Conservation (phyloP, 2,888 invertebrate species). For the Hypena proboscidalis region DNA sequence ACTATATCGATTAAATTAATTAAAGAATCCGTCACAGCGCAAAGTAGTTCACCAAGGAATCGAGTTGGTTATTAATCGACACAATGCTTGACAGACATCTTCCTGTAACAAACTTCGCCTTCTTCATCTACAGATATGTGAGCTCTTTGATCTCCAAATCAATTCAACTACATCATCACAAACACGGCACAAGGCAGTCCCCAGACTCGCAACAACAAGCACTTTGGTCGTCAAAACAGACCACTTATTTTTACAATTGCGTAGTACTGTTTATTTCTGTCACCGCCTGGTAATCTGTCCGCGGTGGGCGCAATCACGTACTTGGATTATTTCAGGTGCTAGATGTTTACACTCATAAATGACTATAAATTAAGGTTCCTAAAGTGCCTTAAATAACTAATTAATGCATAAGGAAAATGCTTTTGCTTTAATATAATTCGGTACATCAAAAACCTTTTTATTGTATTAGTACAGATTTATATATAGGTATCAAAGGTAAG, state of each 20-base stretch:
- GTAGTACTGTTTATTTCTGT: constrained; percentile 34
- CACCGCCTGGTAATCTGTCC: constrained; percentile 31
- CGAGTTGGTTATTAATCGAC: too few relatives aligned
- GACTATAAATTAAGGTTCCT: background rate
- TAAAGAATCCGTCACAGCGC: too few relatives aligned
- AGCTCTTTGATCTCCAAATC: constrained; percentile 7
- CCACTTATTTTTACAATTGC: constrained; percentile 48
- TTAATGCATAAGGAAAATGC: too few relatives aligned
- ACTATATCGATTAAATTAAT: too few relatives aligned
- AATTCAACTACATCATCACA: constrained; percentile 4
- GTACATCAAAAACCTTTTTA: too few relatives aligned
- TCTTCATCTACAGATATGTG: background rate
- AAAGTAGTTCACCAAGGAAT: too few relatives aligned
- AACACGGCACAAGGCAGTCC: constrained; percentile 34
- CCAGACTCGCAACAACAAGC: constrained; percentile 26
- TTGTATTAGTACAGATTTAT: too few relatives aligned
- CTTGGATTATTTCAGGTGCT: constrained; percentile 6
- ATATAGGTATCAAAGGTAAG: too few relatives aligned
- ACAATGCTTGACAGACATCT: too few relatives aligned
- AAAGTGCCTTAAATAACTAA: too few relatives aligned
- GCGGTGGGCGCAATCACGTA: constrained; percentile 24
- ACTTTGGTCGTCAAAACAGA: constrained; percentile 39
- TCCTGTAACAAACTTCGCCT: too few relatives aligned
- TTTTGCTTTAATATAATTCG: too few relatives aligned
- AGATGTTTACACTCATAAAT: background rate